Evolutionary conservation across 2,113 vertebrate genomes (phyloP), one percentile per base, ranked within the genome.

Genomic region (Saimiri boliviensis): DNA sequence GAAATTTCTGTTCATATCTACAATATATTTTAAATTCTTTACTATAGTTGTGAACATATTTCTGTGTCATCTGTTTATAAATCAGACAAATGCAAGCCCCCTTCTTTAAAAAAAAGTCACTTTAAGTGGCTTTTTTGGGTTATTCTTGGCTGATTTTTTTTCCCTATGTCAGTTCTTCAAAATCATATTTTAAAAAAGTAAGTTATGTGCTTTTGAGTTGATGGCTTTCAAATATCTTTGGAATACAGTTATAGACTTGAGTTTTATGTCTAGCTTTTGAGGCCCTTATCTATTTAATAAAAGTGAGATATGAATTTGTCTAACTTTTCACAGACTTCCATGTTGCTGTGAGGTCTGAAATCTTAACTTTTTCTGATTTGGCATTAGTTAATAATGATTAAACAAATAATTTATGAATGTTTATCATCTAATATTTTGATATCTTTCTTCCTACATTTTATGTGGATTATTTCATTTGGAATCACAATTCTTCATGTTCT

Each of bases 151-250:
- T 93, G 35, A 13, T 89, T 42, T 71, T 70, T 88, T 52, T 80
- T 86, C 23, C 11, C 23, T 25, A 14, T 49, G 73, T 95, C 92
- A 60, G 70, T 80, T 86, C 80, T 63, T 88, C 66, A 86, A 93
- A 93, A 92, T 90, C 11, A 37, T n/a, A 52, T 42, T 93, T 93
- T 91, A 86, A 94, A 92, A 88, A 58, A 58, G 23, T 74, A 94
- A 87, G 19, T 12, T 90, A 30, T 81, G 52, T 71, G 19, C 30
- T 74, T 91, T 17, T 45, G 68, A 76, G 32, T 76, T 63, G 6
- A 60, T 47, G 49, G 49, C 45, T 89, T 96, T 96, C 16, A 83
- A 52, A 80, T 93, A 79, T 86, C 54, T 93, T 37, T 60, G 58
- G 45, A 77, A 56, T 71, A 56, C 76, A 52, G 63, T 56, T 40